Base-by-base conservation (phyloP, 2,797 vertebrate species). In the Tenualosa thibaudeaui region DNA sequence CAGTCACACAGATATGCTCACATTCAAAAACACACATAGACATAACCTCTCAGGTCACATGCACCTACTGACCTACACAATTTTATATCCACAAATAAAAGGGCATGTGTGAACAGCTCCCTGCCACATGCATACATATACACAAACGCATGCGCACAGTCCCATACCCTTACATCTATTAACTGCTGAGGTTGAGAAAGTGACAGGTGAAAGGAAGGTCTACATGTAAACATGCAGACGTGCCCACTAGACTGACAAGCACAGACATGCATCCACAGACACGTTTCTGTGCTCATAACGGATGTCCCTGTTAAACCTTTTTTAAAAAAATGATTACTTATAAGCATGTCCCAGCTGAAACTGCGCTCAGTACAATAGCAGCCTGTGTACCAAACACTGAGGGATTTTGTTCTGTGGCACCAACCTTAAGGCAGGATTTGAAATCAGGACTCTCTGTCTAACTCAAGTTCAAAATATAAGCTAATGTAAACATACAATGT, bases 1-100 rank as follows among this genome's bases (percentile, higher is more conserved):
- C 85, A 54, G 6, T 12, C 81, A 75, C 85, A 82, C 49, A 82
- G 83, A 84, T 86, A 43, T 85, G 82, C 83, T 83, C 43, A 84
- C n/a, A 58, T 56, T 17, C 54, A 19, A 56, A 19, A 56, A 19
- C 17, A 56, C 15, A 56, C 54, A 51, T 60, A 26, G n/a, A 58
- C 51, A 37, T 75, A 62, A 81, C 51, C 50, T 65, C 81, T 84
- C 49, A 84, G 82, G 56, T 84, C 85, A 86, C 83, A 81, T 78
- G 68, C 65, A 13, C 9, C 65, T 68, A 37, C 26, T 37, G 24
- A 31, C n/a, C 43, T 43, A 2, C 37, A 75, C 68, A 75, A 19
- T 75, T 19, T 43, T 17, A 37, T 37, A 5, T 75, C 68, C 68
- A 43, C 68, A 75, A 51, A 5, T 12, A 51, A 17, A 71, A 43